These are phyloP conservation scores for Capreolus pygargus DNA, from an alignment of 2,113 vertebrate species.

Conservation along the genomic window DNA sequence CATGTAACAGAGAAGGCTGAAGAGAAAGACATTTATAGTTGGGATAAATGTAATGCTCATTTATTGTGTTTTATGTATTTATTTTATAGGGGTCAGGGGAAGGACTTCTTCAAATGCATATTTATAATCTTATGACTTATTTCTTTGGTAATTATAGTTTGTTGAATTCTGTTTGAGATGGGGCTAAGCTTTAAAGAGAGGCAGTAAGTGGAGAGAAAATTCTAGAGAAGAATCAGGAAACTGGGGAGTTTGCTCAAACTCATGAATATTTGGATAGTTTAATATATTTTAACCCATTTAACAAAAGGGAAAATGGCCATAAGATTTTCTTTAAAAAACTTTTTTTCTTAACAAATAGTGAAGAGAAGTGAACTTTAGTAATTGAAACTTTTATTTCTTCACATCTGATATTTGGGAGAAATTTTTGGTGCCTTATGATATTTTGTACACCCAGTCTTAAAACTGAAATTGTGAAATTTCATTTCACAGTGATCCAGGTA, in stretches of 20 bases:
- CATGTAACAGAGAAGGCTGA: background rate
- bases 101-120: background rate
- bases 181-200: background rate
- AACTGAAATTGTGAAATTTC: background rate
- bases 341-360: background rate
- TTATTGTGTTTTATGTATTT: background rate
- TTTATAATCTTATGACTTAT: background rate
- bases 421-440: background rate
- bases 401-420: background rate
- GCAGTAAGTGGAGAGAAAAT: background rate
- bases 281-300: background rate
- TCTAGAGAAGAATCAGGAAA: background rate
- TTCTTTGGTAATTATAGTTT: background rate
- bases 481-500: background rate
- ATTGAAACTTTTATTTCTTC: background rate
- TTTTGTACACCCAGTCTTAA: background rate
- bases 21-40: background rate
- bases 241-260: background rate
- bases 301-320: background rate
- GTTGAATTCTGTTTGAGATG: conserved; percentile 15
- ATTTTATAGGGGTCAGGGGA: background rate
- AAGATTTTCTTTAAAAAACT: background rate
- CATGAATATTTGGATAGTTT: background rate
- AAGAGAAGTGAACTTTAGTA: background rate
- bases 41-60: background rate